These are phyloP conservation scores for Reinhardtius hippoglossoides DNA, from an alignment of 2,113 vertebrate genomes.

Conservation along the genomic window DNA sequence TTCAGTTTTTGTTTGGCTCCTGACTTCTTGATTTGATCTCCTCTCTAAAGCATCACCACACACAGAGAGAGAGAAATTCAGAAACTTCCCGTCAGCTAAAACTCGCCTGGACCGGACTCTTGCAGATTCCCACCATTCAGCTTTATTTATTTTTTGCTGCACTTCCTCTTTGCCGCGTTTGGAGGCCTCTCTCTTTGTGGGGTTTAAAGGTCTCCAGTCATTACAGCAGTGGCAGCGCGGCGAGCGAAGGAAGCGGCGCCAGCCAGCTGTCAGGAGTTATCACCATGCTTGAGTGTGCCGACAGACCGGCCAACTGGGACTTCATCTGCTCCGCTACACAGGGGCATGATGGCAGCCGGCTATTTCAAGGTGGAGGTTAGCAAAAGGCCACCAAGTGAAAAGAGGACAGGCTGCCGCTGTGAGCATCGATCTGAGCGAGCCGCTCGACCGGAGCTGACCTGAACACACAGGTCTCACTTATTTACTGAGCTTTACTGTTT, in stretches of 20 bases:
- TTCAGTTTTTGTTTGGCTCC: neutral
- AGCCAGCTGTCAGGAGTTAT: constrained; percentile 71
- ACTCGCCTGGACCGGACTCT: neutral
- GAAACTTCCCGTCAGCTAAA: neutral
- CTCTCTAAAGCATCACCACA: neutral
- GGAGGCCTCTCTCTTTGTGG: neutral
- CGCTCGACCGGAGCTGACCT: neutral
- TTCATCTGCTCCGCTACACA: constrained; percentile 61
- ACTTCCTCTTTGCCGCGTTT: neutral
- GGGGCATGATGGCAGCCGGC: constrained; percentile 40
- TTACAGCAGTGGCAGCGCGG: constrained; percentile 25
- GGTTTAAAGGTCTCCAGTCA: constrained; percentile 47
- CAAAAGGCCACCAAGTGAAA: constrained; percentile 52
- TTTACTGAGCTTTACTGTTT: neutral
- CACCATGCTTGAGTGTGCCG: constrained; percentile 63
- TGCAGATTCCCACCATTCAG: neutral
- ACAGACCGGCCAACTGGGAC: constrained; percentile 58
- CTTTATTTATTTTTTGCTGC: neutral
- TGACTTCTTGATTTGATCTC: neutral
- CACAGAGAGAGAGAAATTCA: too few species aligned
- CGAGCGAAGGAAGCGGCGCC: constrained; percentile 26
- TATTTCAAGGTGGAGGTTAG: constrained; percentile 71
- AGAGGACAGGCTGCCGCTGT: neutral
- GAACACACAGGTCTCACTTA: neutral
- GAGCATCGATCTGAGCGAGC: constrained; percentile 46